Base-by-base conservation (phyloP, 2,113 vertebrate species). In the Aplodontia rufa region DNA sequence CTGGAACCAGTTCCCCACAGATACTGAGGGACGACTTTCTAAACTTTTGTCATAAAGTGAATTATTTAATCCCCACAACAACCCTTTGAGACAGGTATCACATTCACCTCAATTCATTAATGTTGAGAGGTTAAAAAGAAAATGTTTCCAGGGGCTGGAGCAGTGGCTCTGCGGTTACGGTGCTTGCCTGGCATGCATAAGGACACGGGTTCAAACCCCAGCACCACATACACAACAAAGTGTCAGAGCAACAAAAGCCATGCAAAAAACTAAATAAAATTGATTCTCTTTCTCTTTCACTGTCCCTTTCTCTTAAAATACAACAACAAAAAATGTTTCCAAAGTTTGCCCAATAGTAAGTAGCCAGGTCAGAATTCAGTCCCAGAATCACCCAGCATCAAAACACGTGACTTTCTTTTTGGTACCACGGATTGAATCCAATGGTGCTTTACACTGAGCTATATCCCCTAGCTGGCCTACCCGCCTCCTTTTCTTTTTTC, bases 91-190 rank as follows among this genome's bases (percentile, higher is more conserved):
- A 62, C 7, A 82, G 8, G 37, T 60, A 62, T 32, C 37, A 55
- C 35, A 28, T 24, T 62, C n/a, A 45, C 40, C 55, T 42, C 51
- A 80, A 40, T 20, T 82, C 42, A 32, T 64, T 88, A 3, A 83
- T 14, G 71, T 62, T 69, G 42, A 85, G 42, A 95, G 74, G 32
- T 76, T 76, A 95, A 82, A 66, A n/a, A n/a, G n/a, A n/a, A 90
- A 90, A 75, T 1, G 11, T 64, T 13, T 79, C 76, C 8, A 47
- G 53, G 53, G 53, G 19, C 53, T 55, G 20, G 53, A 13, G 20
- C 22, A 20, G 53, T 55, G 53, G 19, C 47, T 76, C 45, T 49
- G 14, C 17, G 28, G 42, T 49, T 49, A 76, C 28, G 17, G 28
- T 11, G 13, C 45, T 9, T 76, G 28, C 28, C 74, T 32, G 51